Evolutionary conservation across 2,797 vertebrate genomes (phyloP).

Genomic region (Thunnus albacares): DNA sequence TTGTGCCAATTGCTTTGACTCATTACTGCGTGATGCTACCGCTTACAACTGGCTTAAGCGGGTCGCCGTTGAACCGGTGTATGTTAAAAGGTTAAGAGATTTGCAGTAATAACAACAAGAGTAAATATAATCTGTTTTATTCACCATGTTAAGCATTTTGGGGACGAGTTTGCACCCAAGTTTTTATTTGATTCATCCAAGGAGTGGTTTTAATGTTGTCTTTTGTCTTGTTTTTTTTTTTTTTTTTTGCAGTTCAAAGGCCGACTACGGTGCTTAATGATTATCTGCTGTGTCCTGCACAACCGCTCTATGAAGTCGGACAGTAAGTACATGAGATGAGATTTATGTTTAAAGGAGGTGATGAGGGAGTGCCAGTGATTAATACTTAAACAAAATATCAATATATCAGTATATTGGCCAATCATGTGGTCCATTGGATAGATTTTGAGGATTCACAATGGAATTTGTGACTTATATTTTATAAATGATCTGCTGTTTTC

Average conservation of each 20-base stretch:
- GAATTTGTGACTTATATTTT: too few relatives aligned
- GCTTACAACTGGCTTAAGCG: too few relatives aligned
- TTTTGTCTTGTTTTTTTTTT: background rate
- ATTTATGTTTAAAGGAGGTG: background rate
- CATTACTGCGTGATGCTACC: too few relatives aligned
- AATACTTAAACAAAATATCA: background rate
- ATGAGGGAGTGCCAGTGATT: background rate
- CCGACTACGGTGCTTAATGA: slow-evolving; percentile 85
- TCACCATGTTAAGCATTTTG: too few relatives aligned
- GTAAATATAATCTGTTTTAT: too few relatives aligned
- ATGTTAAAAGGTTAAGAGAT: too few relatives aligned
- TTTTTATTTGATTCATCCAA: background rate
- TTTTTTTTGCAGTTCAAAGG: slow-evolving; percentile 85
- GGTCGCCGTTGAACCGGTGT: too few relatives aligned
- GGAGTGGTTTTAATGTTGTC: background rate
- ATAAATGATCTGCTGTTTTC: too few relatives aligned
- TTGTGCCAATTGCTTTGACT: too few relatives aligned
- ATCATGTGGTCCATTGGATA: background rate
- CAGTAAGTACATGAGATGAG: slow-evolving; percentile 88
- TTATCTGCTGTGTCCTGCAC: slow-evolving; percentile 93
- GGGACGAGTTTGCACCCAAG: background rate
- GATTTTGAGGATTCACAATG: background rate
- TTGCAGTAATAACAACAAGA: too few relatives aligned
- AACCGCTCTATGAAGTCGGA: slow-evolving; percentile 88
- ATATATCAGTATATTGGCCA: background rate